phyloP scores from a whole-genome alignment of 2,113 vertebrate species.

The Erythrocebus patas region DNA sequence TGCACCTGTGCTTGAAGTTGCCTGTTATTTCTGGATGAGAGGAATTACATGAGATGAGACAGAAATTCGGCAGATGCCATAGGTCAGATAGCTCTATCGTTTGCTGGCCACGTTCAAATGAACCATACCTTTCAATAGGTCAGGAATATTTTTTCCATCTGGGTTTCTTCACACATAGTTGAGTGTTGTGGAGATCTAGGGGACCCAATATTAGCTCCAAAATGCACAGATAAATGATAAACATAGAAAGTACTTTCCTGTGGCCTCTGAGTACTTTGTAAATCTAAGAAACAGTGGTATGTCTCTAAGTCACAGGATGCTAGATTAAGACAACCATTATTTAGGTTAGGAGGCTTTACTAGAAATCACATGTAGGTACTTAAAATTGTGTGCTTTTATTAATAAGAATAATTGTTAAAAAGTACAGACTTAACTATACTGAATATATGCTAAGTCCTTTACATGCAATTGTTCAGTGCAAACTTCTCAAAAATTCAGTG shows the following conservation, averaged over 20 bases:
- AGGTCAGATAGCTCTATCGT: not conserved
- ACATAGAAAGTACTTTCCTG: not conserved
- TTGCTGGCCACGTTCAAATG: not conserved
- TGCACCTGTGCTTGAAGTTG: conserved; percentile 42
- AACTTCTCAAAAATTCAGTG: not conserved
- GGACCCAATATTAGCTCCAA: not conserved
- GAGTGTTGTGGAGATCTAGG: not conserved
- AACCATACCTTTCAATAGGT: not conserved
- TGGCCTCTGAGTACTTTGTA: not conserved
- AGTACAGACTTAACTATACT: not conserved
- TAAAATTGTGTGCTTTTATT: not conserved
- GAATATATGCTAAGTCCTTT: not conserved
- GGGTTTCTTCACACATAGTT: not conserved
- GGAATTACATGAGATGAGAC: not conserved
- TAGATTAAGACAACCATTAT: not conserved
- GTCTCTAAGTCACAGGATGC: not conserved
- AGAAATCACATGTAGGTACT: not conserved
- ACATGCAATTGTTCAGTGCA: not conserved
- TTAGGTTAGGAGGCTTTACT: not conserved
- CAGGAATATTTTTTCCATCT: not conserved
- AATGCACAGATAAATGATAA: not conserved
- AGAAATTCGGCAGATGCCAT: not conserved
- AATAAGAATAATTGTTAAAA: not conserved
- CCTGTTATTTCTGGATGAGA: conserved; percentile 7
- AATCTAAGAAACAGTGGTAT: not conserved